Conservation (phyloP, 2,797 vertebrate genomes). For the Lagorchestes hirsutus region DNA sequence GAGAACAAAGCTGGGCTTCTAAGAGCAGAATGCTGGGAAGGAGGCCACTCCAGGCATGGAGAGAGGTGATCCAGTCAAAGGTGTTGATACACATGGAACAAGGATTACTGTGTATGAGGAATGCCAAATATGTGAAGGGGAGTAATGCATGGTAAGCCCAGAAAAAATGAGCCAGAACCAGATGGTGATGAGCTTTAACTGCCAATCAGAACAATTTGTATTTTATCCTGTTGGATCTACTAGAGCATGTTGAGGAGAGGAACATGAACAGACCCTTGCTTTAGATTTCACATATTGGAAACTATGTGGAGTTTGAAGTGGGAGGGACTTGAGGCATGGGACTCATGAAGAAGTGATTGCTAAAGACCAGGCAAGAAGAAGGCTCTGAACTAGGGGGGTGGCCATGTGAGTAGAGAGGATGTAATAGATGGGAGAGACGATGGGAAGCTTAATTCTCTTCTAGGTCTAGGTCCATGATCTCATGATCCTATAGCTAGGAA, state of each 20-base stretch:
- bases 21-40: rapidly evolving
- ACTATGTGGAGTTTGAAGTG: neutral
- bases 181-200: neutral
- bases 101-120: neutral
- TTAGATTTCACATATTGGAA: neutral
- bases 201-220: neutral
- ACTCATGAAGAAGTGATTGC: too few species aligned
- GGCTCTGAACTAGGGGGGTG: neutral
- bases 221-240: neutral
- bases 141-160: neutral
- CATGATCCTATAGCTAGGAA: neutral
- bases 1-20: neutral
- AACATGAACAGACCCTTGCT: neutral
- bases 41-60: rapidly evolving
- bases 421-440: neutral
- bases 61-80: neutral
- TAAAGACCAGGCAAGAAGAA: neutral
- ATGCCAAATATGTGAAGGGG: neutral
- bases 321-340: neutral
- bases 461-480: neutral
- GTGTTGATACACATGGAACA: neutral
- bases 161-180: neutral
- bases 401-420: neutral
- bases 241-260: neutral
- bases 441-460: neutral